Percentiles rank a stretch among this genome's conserved stretches.
Conservation (phyloP, 2,113 vertebrate genomes). For the Crotalus helleri region DNA sequence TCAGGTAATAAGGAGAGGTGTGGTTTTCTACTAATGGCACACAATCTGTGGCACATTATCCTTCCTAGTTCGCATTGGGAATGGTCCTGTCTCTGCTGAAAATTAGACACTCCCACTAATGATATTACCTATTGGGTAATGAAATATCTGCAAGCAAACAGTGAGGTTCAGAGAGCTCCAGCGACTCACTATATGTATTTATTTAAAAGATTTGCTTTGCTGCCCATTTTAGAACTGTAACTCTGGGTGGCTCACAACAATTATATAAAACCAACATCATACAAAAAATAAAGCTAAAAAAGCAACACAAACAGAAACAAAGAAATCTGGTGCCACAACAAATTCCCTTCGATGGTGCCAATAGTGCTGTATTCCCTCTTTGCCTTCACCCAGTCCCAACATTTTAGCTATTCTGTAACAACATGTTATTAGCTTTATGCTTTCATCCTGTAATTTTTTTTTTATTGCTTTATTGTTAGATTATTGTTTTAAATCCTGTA, state of each 20-base stretch:
- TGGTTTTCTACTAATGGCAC: not conserved
- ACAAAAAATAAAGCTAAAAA: not conserved
- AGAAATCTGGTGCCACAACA: not conserved
- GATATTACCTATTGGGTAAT: not conserved
- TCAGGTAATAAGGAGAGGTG: not conserved
- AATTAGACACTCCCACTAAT: not conserved
- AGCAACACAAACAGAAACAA: not conserved
- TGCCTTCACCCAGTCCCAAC: not conserved
- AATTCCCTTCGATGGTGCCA: not conserved
- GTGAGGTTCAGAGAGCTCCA: not conserved
- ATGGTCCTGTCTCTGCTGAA: not conserved
- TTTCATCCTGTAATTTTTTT: not conserved
- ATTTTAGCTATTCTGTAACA: not conserved
- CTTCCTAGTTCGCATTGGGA: not conserved
- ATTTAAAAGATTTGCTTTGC: not conserved
- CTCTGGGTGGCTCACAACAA: not conserved
- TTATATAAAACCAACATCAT: not conserved
- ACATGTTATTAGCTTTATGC: not conserved
- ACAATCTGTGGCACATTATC: not conserved
- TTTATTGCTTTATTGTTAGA: too few species aligned
- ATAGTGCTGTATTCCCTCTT: not conserved
- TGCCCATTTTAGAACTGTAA: not conserved
- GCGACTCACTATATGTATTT: not conserved
- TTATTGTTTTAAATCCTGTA: too few species aligned
- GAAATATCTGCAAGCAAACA: not conserved